Base-by-base conservation (phyloP, 2,113 vertebrate genomes). In the Thymallus thymallus region DNA sequence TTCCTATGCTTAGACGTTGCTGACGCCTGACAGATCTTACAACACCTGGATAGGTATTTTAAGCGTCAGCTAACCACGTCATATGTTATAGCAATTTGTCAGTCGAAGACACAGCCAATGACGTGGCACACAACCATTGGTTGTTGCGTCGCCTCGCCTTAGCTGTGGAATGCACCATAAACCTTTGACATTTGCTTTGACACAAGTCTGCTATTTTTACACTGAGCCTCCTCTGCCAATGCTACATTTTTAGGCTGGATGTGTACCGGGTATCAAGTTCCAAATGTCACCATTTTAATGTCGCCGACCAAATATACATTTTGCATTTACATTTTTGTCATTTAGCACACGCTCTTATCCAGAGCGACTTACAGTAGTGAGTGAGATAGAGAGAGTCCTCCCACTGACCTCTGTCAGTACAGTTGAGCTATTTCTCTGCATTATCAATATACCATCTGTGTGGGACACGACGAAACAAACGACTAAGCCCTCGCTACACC, bases 131-230 rank as follows among this genome's bases (percentile, higher is more conserved):
- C 35, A 41, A 12, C 35, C 35, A 41, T 41, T 41, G 35, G 35
- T 41, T 41, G 2, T 41, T 41, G 35, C 35, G 9, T 41, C 9
- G 35, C 35, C 35, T 41, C 9, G 35, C 35, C 35, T 41, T 41
- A 41, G 35, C 9, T 41, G 9, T 10, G 35, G 35, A 41, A 41
- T 41, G 35, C 9, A 9, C 35, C 9, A 2, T 62, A 79, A 79
- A 83, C 74, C 74, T 84, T 84, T 85, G 83, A 85, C 81, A 85
- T 85, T 82, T 87, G 76, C 79, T 68, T 73, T 81, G 82, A 85
- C 83, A 78, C 76, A 67, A 55, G 65, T 48, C 81, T 66, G 75
- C 83, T 87, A 84, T 87, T 85, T 87, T 84, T 84, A 84, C 62
- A 62, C 71, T 13, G 7, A 67, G 64, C 46, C 69, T 55, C 75